Percentiles rank a stretch among this genome's conserved stretches.
phyloP scores from a whole-genome alignment of 1,140 invertebrate species.

The Listronotus bonariensis region DNA sequence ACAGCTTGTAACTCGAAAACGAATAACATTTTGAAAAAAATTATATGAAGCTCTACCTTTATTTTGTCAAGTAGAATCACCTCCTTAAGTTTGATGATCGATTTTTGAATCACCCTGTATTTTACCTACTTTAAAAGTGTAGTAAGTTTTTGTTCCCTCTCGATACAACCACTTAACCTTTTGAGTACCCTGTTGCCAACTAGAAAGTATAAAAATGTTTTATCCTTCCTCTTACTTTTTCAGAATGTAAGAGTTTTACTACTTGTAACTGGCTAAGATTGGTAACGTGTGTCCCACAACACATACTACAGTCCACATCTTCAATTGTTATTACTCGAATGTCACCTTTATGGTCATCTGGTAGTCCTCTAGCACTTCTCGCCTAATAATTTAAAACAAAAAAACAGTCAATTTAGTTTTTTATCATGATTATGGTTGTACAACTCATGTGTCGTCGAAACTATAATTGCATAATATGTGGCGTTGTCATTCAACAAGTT shows the following conservation, averaged over 20 bases:
- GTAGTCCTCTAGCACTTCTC: constrained; percentile 65
- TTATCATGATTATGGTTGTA: no score
- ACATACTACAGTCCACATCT: constrained; percentile 77
- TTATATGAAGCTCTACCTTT: no score
- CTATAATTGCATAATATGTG: no score
- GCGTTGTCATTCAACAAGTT: no score
- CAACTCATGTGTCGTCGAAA: no score
- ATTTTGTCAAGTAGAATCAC: no score
- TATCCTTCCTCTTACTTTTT: constrained; percentile 76
- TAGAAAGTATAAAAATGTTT: constrained; percentile 68
- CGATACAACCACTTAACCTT: constrained; percentile 63
- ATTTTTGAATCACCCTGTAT: no score
- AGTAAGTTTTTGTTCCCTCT: constrained; percentile 70
- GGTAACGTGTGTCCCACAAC: constrained; percentile 84
- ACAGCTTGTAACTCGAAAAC: no score
- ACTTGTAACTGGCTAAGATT: constrained; percentile 79
- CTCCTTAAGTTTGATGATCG: no score
- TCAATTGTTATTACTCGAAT: constrained; percentile 75
- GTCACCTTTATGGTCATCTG: constrained; percentile 73
- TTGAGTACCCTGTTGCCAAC: constrained; percentile 70
- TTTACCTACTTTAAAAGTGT: constrained; percentile 67
- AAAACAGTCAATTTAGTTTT: no score
- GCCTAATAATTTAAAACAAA: constrained; percentile 15
- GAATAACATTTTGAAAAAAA: no score
- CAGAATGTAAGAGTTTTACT: constrained; percentile 71